Evolutionary conservation across 2,888 invertebrate species (phyloP).

Genomic region (Oegoconia quadripuncta): DNA sequence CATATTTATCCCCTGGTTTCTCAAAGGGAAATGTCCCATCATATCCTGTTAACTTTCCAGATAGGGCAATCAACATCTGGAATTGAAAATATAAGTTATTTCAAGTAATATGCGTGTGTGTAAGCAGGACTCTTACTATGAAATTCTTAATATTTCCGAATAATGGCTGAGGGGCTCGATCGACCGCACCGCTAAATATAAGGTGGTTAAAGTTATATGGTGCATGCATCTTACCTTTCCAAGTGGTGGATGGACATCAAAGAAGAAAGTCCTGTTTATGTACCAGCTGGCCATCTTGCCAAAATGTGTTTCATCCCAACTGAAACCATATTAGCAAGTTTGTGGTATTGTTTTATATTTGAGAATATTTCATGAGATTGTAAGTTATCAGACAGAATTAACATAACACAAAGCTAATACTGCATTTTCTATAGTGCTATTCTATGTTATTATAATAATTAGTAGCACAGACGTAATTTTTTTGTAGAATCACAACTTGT

Average conservation of each 20-base stretch:
- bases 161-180: too few relatives aligned
- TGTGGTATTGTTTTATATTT: constrained; percentile 1
- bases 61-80: constrained; percentile 96
- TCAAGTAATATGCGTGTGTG: background rate
- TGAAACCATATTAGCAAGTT: constrained; percentile 43
- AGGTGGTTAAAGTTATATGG: too few relatives aligned
- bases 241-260: constrained; percentile 98
- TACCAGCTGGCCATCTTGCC: constrained; percentile 99
- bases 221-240: constrained; percentile 96
- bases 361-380: too few relatives aligned
- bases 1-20: constrained; percentile 97
- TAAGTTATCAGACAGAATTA: too few relatives aligned
- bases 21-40: constrained; percentile 96
- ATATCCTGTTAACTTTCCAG: constrained; percentile 95
- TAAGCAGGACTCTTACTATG: too few relatives aligned
- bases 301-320: constrained; percentile 99
- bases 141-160: too few relatives aligned
- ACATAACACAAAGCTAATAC: too few relatives aligned
- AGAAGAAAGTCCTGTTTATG: constrained; percentile 97
- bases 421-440: too few relatives aligned
- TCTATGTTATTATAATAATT: too few relatives aligned
- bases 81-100: constrained; percentile 30
- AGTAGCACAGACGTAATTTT: too few relatives aligned
- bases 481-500: too few relatives aligned
- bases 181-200: too few relatives aligned